Conservation (phyloP, 2,888 invertebrate species). For the Phyllotreta cruciferae region DNA sequence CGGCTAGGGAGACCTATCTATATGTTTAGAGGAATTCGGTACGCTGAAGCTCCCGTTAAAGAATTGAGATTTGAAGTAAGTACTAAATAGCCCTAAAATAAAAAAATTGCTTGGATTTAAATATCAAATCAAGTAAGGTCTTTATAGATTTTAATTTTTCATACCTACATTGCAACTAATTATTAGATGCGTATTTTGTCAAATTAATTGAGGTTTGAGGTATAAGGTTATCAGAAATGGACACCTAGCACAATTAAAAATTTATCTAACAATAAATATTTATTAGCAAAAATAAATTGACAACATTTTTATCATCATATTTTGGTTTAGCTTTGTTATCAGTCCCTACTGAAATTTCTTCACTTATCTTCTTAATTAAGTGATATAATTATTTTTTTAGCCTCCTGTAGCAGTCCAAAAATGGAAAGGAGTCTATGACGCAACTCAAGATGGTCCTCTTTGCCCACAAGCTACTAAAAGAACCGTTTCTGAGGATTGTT, state of each 20-base stretch:
- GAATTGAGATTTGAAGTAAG: slow-evolving; percentile 57
- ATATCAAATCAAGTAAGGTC: slow-evolving; percentile 3
- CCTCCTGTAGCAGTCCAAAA: slow-evolving; percentile 54
- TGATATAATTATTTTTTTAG: slow-evolving; percentile 42
- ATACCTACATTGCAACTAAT: too few species aligned
- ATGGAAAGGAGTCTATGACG: slow-evolving; percentile 54
- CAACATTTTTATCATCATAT: too few species aligned
- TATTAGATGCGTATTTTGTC: too few species aligned
- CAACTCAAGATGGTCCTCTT: slow-evolving; percentile 54
- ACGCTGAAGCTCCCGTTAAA: slow-evolving; percentile 52
- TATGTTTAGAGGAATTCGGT: slow-evolving; percentile 50
- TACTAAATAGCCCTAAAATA: background rate
- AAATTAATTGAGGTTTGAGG: too few species aligned
- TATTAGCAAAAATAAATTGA: too few species aligned
- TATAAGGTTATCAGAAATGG: too few species aligned
- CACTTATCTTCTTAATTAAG: background rate
- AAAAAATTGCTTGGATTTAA: too few species aligned
- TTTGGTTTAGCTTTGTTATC: too few species aligned
- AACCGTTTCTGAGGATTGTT: slow-evolving; percentile 68
- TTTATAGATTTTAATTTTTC: background rate
- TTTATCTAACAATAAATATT: too few species aligned
- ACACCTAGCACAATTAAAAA: too few species aligned
- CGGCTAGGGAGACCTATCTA: slow-evolving; percentile 49
- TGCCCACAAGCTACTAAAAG: slow-evolving; percentile 55
- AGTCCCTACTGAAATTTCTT: too few species aligned